phyloP scores from a whole-genome alignment of 2,797 vertebrate species.

The Manis pentadactyla region DNA sequence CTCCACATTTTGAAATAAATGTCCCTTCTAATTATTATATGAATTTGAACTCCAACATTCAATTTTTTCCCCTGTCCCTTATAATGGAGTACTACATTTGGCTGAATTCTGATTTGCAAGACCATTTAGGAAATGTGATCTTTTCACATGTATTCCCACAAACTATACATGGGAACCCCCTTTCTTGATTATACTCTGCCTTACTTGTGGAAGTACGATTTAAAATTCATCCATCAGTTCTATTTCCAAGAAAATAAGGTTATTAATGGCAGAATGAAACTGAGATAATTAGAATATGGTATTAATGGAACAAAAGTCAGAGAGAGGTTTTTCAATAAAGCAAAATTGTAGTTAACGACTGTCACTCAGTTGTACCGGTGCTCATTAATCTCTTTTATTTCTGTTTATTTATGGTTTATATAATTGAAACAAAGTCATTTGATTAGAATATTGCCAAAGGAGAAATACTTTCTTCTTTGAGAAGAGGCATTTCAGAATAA shows the following conservation, averaged over 20 bases:
- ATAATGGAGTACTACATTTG: constrained; percentile 74
- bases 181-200: constrained; percentile 40
- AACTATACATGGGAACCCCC: not conserved
- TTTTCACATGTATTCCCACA: not conserved
- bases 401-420: constrained; percentile 75
- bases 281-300: constrained; percentile 72
- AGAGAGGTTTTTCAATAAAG: constrained; percentile 68
- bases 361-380: constrained; percentile 21
- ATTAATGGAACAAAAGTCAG: constrained; percentile 74
- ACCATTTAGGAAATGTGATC: constrained; percentile 58
- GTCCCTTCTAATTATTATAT: constrained; percentile 87
- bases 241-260: constrained; percentile 72
- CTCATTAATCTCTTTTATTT: constrained; percentile 78
- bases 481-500: constrained; percentile 60
- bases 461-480: constrained; percentile 36
- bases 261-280: constrained; percentile 71
- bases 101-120: constrained; percentile 69
- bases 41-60: constrained; percentile 86
- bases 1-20: constrained; percentile 83
- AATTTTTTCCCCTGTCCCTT: constrained; percentile 68
- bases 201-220: constrained; percentile 49
- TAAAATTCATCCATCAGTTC: constrained; percentile 57
- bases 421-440: constrained; percentile 75
- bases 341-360: constrained; percentile 68
- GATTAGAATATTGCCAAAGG: constrained; percentile 45